phyloP scores from a whole-genome alignment of 2,888 invertebrate species.

The Linnaemya vulpina region DNA sequence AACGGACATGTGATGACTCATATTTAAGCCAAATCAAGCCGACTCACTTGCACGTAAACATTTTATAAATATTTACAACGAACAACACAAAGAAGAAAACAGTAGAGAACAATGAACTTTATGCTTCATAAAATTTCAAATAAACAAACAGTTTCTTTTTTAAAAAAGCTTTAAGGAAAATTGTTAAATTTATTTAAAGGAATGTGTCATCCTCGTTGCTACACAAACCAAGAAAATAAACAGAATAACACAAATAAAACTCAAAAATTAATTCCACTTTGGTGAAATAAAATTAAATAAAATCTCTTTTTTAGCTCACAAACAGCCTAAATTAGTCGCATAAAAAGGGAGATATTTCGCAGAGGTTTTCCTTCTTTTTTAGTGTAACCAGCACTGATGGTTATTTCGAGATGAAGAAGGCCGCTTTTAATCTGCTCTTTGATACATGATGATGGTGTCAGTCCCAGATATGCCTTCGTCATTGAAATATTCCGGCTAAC shows the following conservation, averaged over 20 bases:
- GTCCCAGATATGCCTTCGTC: too few species aligned
- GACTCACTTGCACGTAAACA: conserved; percentile 17
- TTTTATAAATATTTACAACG: conserved; percentile 9
- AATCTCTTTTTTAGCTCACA: background rate
- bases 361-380: too few species aligned
- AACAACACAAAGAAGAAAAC: background rate
- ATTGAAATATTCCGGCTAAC: too few species aligned
- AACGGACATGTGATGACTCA: conserved; percentile 18
- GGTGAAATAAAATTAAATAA: conserved; percentile 8
- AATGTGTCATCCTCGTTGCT: conserved; percentile 21
- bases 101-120: conserved; percentile 33
- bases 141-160: conserved; percentile 1
- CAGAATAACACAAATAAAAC: conserved; percentile 21
- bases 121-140: conserved; percentile 5
- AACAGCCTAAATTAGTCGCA: background rate
- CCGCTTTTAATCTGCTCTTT: too few species aligned
- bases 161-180: background rate
- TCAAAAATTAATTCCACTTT: conserved; percentile 46
- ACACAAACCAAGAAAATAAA: background rate
- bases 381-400: background rate
- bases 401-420: background rate
- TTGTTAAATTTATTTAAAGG: background rate
- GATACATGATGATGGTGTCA: too few species aligned
- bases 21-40: background rate
- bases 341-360: too few species aligned